phyloP scores from a whole-genome alignment of 2,797 vertebrate species.

The Cryptoprocta ferox region DNA sequence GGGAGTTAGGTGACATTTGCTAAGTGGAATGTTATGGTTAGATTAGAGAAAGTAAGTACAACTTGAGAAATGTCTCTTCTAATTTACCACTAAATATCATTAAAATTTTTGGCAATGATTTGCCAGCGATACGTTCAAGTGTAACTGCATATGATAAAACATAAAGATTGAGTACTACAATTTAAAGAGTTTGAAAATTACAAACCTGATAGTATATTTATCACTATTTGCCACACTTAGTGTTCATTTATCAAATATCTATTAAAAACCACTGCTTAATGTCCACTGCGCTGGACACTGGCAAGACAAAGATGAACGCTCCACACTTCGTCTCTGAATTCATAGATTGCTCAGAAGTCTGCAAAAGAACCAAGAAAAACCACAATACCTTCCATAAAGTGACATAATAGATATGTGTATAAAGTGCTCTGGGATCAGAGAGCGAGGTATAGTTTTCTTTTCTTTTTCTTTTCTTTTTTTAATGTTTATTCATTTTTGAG shows the following conservation, averaged over 20 bases:
- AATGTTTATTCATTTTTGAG: too few relatives aligned
- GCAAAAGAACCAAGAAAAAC: background rate
- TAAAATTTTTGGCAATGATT: background rate
- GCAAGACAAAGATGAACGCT: background rate
- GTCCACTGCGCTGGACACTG: background rate
- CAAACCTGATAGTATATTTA: background rate
- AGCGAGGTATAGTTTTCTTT: background rate
- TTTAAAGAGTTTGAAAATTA: constrained; percentile 3
- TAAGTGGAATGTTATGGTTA: background rate
- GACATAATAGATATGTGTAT: background rate
- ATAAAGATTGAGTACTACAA: background rate
- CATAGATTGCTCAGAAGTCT: background rate
- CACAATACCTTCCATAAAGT: background rate
- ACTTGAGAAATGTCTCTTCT: background rate
- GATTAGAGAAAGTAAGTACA: background rate
- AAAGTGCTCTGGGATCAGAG: background rate
- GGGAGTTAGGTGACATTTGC: constrained; percentile 18
- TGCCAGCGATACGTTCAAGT: background rate
- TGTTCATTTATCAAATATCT: constrained; percentile 11
- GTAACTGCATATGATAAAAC: background rate
- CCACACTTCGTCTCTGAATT: background rate
- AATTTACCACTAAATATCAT: constrained; percentile 14
- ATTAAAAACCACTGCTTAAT: background rate
- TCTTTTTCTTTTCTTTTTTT: too few relatives aligned
- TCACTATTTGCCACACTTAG: background rate